A percentile compares a stretch with the other conserved stretches of the same genome.
These are phyloP conservation scores for Cyprinodon brontotheroides DNA, from an alignment of 2,113 vertebrate species.

Conservation along the genomic window DNA sequence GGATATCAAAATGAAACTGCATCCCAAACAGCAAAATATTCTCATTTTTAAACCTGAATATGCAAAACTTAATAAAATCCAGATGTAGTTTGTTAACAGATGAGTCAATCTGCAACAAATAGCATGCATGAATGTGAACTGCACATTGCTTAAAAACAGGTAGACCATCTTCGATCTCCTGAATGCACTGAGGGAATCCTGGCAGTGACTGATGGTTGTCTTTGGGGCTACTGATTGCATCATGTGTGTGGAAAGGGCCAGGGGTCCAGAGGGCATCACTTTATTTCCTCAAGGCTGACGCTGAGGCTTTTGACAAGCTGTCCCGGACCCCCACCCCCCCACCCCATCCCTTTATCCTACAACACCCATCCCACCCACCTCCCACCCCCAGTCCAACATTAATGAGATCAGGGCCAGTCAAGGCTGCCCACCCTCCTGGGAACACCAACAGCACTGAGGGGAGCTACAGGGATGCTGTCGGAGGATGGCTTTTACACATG, in stretches of 20 bases:
- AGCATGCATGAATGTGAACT: neutral
- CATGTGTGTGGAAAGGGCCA: conserved; percentile 75
- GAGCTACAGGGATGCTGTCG: neutral
- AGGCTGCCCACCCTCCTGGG: conserved; percentile 73
- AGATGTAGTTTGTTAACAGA: too few species aligned
- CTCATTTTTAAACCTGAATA: neutral
- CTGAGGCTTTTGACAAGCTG: conserved; percentile 79
- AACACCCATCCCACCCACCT: conserved; percentile 60
- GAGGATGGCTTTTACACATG: conserved; percentile 24
- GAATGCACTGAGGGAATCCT: neutral
- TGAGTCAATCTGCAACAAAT: neutral
- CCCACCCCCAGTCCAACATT: conserved; percentile 37
- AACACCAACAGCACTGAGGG: conserved; percentile 45
- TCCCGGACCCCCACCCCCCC: conserved; percentile 68
- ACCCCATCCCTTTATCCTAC: conserved; percentile 56
- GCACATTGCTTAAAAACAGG: neutral
- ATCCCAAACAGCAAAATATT: too few species aligned
- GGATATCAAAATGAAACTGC: too few species aligned
- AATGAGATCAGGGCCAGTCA: conserved; percentile 74
- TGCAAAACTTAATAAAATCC: neutral
- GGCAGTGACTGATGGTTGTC: conserved; percentile 58
- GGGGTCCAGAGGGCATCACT: conserved; percentile 79
- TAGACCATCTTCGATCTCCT: neutral
- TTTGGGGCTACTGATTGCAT: conserved; percentile 72
- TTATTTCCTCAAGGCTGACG: conserved; percentile 84